These are phyloP conservation scores for Drosophila mettleri DNA, from an alignment of 2,888 invertebrate species.

Conservation along the genomic window DNA sequence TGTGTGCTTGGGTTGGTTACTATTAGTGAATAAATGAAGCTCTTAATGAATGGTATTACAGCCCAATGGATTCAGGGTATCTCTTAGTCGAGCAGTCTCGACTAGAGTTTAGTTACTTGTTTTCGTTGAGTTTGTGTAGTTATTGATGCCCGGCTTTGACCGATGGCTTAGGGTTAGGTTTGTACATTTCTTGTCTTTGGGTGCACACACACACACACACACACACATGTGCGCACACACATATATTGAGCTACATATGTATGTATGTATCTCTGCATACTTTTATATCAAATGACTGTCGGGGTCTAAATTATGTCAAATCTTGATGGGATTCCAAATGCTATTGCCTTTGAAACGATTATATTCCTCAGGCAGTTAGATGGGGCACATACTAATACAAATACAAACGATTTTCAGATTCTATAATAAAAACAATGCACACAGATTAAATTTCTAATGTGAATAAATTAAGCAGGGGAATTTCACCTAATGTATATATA, in stretches of 20 bases:
- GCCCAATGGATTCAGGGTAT: too few species aligned
- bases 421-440: slow-evolving; percentile 21
- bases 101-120: too few species aligned
- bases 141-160: slow-evolving; percentile 79
- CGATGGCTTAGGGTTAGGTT: slow-evolving; percentile 75
- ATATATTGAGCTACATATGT: background rate
- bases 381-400: background rate
- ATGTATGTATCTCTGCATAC: slow-evolving; percentile 15
- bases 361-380: slow-evolving; percentile 18
- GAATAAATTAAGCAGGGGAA: slow-evolving; percentile 20
- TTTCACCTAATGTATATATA: background rate
- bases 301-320: slow-evolving; percentile 74
- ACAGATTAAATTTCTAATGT: slow-evolving; percentile 22
- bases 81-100: too few species aligned
- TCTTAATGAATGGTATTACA: too few species aligned
- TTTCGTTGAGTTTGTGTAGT: slow-evolving; percentile 42
- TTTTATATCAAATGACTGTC: slow-evolving; percentile 58
- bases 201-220: slow-evolving; percentile 16
- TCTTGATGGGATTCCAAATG: slow-evolving; percentile 76
- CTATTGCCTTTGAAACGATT: slow-evolving; percentile 55
- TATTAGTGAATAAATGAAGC: too few species aligned
- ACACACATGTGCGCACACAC: background rate
- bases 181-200: slow-evolving; percentile 56
- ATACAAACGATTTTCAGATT: background rate
- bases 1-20: too few species aligned